Conservation (phyloP, 2,113 vertebrate genomes). For the Acanthochromis polyacanthus region DNA sequence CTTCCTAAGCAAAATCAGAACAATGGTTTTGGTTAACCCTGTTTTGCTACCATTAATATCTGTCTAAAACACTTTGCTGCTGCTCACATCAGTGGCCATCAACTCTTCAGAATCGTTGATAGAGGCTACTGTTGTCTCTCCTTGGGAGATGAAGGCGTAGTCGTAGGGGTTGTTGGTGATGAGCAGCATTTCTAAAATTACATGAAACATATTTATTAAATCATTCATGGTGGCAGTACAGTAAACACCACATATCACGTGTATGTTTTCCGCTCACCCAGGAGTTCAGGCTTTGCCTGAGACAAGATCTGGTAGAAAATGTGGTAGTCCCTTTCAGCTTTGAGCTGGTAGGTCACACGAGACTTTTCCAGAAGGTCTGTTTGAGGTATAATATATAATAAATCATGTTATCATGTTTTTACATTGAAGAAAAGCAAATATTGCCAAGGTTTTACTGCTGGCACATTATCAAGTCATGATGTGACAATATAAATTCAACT, state of each 20-base stretch:
- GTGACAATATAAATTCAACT: too few species aligned
- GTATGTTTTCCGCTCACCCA: constrained; percentile 77
- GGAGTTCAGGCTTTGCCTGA: constrained; percentile 89
- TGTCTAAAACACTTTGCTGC: neutral
- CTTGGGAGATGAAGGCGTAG: constrained; percentile 80
- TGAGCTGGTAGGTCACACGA: constrained; percentile 91
- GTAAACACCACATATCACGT: neutral
- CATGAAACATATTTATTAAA: neutral
- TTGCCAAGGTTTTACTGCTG: too few species aligned
- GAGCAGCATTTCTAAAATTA: constrained; percentile 79
- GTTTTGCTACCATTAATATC: neutral
- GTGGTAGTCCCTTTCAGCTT: constrained; percentile 92
- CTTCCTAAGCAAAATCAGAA: constrained; percentile 52
- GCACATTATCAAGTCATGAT: too few species aligned
- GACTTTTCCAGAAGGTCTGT: constrained; percentile 93
- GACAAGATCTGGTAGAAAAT: constrained; percentile 95
- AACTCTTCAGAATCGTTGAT: constrained; percentile 76
- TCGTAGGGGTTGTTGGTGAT: constrained; percentile 84
- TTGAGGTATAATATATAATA: neutral
- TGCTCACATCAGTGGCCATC: constrained; percentile 78
- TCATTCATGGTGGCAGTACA: neutral
- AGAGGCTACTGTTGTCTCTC: constrained; percentile 75
- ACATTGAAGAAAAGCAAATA: neutral
- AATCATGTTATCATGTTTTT: neutral
- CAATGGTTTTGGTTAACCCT: neutral